A percentile compares a stretch with the other conserved stretches of the same genome.
phyloP scores from a whole-genome alignment of 2,113 vertebrate genomes.

The Eubucco bourcierii region DNA sequence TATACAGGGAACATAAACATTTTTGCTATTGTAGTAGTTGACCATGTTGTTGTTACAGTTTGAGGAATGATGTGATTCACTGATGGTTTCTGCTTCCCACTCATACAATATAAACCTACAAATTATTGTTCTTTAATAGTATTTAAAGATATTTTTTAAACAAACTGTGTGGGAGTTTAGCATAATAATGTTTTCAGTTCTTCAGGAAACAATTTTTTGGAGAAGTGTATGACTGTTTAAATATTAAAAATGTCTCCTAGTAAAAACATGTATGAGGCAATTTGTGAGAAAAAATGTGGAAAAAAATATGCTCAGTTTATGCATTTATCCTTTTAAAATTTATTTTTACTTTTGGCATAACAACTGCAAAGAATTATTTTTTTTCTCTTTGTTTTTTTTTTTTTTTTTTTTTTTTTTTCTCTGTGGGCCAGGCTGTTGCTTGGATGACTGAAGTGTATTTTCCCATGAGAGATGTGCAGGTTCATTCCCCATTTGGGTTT shows the following conservation, averaged over 20 bases:
- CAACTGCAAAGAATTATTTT: conserved; percentile 31
- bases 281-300: conserved; percentile 10
- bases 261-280: background rate
- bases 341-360: conserved; percentile 19
- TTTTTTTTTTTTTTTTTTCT: conserved; percentile 17
- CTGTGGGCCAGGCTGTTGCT: background rate
- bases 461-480: conserved; percentile 23
- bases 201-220: conserved; percentile 57
- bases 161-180: conserved; percentile 58
- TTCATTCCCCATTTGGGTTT: conserved; percentile 43
- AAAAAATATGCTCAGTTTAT: conserved; percentile 21
- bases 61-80: conserved; percentile 52
- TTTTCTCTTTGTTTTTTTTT: background rate
- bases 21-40: conserved; percentile 8
- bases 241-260: conserved; percentile 16
- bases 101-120: conserved; percentile 36
- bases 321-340: background rate
- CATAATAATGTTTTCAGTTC: conserved; percentile 40
- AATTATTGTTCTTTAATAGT: conserved; percentile 64
- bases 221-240: conserved; percentile 18
- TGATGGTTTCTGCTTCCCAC: conserved; percentile 56
- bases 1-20: background rate
- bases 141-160: conserved; percentile 70
- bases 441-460: conserved; percentile 30
- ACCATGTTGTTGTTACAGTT: background rate